These are phyloP conservation scores for Dicyrtomina minuta DNA, from an alignment of 2,888 invertebrate species.

Conservation along the genomic window DNA sequence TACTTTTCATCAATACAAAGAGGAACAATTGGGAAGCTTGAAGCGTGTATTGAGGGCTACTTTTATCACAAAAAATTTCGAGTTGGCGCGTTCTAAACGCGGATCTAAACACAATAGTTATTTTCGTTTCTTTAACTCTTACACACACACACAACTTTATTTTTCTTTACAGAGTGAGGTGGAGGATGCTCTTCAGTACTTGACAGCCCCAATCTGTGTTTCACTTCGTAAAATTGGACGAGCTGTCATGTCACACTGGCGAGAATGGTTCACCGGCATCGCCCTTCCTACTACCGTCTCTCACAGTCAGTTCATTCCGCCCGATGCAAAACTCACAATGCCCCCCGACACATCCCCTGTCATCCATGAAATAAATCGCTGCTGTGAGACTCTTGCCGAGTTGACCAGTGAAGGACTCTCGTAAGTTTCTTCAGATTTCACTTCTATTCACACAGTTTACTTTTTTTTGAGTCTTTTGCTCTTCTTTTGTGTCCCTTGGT, in stretches of 20 bases:
- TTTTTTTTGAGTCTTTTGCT: neutral
- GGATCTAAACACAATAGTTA: too few relatives aligned
- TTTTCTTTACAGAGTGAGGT: slow-evolving; percentile 35
- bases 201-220: slow-evolving; percentile 46
- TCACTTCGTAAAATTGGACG: slow-evolving; percentile 44
- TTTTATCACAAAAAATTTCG: too few relatives aligned
- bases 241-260: slow-evolving; percentile 43
- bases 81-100: too few relatives aligned
- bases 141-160: too few relatives aligned
- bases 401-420: slow-evolving; percentile 23
- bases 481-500: too few relatives aligned
- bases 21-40: too few relatives aligned
- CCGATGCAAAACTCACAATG: neutral
- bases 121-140: too few relatives aligned
- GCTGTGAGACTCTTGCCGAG: slow-evolving; percentile 7
- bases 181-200: slow-evolving; percentile 45
- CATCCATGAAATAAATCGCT: slow-evolving; percentile 3
- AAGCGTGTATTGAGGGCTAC: too few relatives aligned
- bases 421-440: neutral
- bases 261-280: slow-evolving; percentile 36
- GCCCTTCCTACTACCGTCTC: slow-evolving; percentile 14
- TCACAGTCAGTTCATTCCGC: neutral
- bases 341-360: slow-evolving; percentile 6
- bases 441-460: neutral
- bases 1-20: too few relatives aligned